These are phyloP conservation scores for Hirudinaria manillensis DNA, from an alignment of 2,888 invertebrate genomes.

Conservation along the genomic window DNA sequence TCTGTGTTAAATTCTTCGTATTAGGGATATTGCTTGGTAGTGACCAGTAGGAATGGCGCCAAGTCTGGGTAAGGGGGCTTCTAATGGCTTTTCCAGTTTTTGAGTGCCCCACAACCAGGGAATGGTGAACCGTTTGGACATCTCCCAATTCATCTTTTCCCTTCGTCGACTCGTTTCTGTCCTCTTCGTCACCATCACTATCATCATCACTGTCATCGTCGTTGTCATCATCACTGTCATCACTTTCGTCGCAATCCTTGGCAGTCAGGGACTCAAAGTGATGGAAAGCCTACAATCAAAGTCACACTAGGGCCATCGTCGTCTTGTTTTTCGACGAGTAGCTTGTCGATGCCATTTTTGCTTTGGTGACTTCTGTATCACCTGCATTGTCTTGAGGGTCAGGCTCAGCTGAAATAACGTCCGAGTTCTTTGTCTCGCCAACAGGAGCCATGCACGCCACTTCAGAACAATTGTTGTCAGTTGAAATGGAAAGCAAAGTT, in stretches of 20 bases:
- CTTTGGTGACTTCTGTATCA: neutral
- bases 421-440: neutral
- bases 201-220: conserved; percentile 2
- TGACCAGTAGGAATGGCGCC: too few relatives aligned
- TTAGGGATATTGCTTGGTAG: too few relatives aligned
- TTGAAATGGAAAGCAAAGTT: neutral
- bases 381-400: neutral
- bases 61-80: too few relatives aligned
- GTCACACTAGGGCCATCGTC: neutral
- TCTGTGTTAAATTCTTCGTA: too few relatives aligned
- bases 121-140: too few relatives aligned
- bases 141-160: too few relatives aligned
- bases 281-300: neutral
- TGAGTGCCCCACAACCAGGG: too few relatives aligned
- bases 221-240: neutral
- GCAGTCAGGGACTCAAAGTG: neutral
- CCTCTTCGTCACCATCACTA: neutral
- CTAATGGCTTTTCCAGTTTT: too few relatives aligned
- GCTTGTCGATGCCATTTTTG: neutral
- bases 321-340: neutral
- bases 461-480: neutral
- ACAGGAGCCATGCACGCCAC: too few relatives aligned
- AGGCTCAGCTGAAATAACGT: neutral
- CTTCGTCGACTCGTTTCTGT: neutral
- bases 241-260: neutral